Percentiles rank a stretch among this genome's conserved stretches.
Evolutionary conservation across 1,140 invertebrate genomes (phyloP).

Genomic region (Drosophila sturtevanti): DNA sequence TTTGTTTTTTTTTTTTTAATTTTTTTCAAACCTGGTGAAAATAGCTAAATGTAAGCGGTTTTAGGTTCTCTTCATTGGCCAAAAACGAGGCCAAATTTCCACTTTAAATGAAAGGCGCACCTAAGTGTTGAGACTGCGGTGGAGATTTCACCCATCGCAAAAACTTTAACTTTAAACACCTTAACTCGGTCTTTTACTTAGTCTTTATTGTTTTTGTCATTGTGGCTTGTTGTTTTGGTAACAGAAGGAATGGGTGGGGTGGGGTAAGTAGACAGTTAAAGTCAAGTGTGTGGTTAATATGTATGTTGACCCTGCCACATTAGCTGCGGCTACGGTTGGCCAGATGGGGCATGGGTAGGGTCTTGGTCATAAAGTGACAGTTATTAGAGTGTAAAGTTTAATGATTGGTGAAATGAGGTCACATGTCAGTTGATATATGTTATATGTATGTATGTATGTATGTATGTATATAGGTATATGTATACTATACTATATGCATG

Average conservation of each 20-base stretch:
- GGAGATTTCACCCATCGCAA: slow-evolving; percentile 51
- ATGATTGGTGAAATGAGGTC: slow-evolving; percentile 74
- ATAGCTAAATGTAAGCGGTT: not conserved
- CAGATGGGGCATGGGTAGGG: slow-evolving; percentile 9
- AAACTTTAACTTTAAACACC: slow-evolving; percentile 33
- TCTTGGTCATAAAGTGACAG: slow-evolving; percentile 32
- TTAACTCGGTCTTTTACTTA: slow-evolving; percentile 39
- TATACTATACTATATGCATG: no score
- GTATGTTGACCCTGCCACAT: slow-evolving; percentile 65
- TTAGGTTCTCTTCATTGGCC: not conserved
- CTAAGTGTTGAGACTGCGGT: not conserved
- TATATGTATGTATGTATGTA: not conserved
- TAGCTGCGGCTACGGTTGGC: slow-evolving; percentile 57
- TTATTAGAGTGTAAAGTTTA: slow-evolving; percentile 80
- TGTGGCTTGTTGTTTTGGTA: not conserved
- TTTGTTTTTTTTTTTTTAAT: slow-evolving; percentile 69
- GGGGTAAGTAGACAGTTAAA: not conserved
- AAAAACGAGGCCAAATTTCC: slow-evolving; percentile 10
- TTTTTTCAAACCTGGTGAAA: not conserved
- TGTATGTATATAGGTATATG: no score
- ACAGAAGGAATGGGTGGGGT: no score
- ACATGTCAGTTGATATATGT: slow-evolving; percentile 36
- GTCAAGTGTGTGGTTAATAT: slow-evolving; percentile 14
- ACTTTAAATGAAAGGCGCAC: slow-evolving; percentile 24
- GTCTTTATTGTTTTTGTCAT: slow-evolving; percentile 38